phyloP scores from a whole-genome alignment of 2,113 vertebrate species.

The Blennius ocellaris region DNA sequence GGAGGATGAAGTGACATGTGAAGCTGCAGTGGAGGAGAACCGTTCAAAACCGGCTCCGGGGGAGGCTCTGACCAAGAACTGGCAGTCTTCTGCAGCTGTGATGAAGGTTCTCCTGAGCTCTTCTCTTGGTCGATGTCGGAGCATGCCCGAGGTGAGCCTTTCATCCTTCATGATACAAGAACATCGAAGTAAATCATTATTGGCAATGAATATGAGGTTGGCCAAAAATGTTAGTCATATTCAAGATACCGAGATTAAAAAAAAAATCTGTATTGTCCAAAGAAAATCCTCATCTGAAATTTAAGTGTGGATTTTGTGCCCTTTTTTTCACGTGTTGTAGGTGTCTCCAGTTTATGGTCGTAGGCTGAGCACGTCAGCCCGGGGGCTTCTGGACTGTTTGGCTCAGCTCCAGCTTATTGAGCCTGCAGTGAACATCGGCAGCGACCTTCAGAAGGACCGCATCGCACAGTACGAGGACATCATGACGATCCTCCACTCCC shows the following conservation, averaged over 20 bases:
- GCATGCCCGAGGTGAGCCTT: constrained; percentile 82
- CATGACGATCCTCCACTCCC: constrained; percentile 83
- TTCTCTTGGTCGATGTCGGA: constrained; percentile 85
- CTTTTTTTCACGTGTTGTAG: constrained; percentile 51
- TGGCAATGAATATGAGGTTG: too few species aligned
- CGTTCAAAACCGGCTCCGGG: constrained; percentile 25
- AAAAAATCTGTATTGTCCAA: too few species aligned
- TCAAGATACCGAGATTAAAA: too few species aligned
- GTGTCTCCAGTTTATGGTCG: constrained; percentile 84
- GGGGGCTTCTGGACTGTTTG: constrained; percentile 86
- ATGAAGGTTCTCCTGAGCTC: constrained; percentile 88
- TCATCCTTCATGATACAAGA: background rate
- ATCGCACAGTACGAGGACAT: constrained; percentile 79
- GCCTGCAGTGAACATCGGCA: constrained; percentile 53
- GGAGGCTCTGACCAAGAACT: constrained; percentile 64
- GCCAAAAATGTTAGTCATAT: too few species aligned
- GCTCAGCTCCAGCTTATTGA: constrained; percentile 87
- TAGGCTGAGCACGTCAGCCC: constrained; percentile 86
- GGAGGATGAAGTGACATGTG: constrained; percentile 2
- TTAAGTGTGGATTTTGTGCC: too few species aligned
- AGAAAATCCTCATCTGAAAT: background rate
- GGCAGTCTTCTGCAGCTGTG: constrained; percentile 84
- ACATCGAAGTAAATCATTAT: background rate
- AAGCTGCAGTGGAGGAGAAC: constrained; percentile 20
- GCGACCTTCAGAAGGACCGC: constrained; percentile 49